Conservation (phyloP, 2,113 vertebrate species). For the Mormoops blainvillei region DNA sequence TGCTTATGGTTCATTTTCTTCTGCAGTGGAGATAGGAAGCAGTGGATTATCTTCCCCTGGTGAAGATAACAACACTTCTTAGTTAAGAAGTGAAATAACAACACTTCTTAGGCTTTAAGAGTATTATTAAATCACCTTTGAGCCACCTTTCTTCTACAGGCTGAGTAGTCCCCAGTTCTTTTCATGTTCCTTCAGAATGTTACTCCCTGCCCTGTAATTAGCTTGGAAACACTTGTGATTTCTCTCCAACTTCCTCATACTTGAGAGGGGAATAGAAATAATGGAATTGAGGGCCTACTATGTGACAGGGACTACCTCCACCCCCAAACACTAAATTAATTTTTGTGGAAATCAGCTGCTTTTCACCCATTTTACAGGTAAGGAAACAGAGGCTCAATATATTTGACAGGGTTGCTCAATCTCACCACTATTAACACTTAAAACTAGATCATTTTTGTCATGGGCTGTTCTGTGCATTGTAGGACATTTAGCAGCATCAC, state of each 20-base stretch:
- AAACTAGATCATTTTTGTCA: neutral
- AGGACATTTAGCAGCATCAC: neutral
- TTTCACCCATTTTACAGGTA: neutral
- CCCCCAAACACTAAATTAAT: neutral
- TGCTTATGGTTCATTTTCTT: neutral
- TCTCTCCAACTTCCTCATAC: neutral
- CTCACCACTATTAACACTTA: neutral
- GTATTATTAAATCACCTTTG: slow-evolving; percentile 50
- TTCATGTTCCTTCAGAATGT: slow-evolving; percentile 11
- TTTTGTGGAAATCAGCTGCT: neutral
- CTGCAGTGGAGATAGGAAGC: neutral
- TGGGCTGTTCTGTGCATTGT: neutral
- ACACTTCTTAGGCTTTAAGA: neutral
- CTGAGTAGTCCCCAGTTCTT: slow-evolving; percentile 35
- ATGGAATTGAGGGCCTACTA: neutral
- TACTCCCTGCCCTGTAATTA: slow-evolving; percentile 33
- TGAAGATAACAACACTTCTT: slow-evolving; percentile 27
- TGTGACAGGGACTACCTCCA: neutral
- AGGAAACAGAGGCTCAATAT: neutral
- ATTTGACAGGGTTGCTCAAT: neutral
- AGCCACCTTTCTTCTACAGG: slow-evolving; percentile 42
- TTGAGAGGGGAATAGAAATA: neutral
- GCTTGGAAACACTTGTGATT: slow-evolving; percentile 3
- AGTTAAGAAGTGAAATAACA: slow-evolving; percentile 18
- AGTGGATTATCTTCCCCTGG: neutral